Evolutionary conservation across 1,140 invertebrate genomes (phyloP), one percentile per base, ranked within the genome.

Genomic region (Saccostrea glomerata): DNA sequence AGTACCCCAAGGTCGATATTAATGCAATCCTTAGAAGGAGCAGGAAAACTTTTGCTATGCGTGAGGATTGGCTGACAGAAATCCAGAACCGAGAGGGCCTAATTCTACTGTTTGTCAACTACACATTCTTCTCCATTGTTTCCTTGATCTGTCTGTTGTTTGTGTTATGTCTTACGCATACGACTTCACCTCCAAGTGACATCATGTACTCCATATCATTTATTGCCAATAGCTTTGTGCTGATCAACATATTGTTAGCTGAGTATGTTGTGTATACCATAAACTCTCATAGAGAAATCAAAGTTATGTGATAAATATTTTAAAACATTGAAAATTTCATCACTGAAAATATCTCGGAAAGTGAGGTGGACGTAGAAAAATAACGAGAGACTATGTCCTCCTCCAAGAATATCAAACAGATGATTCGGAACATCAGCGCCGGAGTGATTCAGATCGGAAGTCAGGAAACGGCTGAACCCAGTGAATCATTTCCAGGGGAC

Each of bases 201-300:
- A 86, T 91, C 15, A 82, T 92, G 77, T 90, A 90, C 20, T 93
- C 92, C 5, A 82, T 93, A 54, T 90, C 91, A 54, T 87, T 93
- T 20, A 88, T 94, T 83, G 92, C 92, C 15, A 87, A 89, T 20
- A 92, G 91, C 86, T 94, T 93, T 87, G 87, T 94, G 13, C 88
- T 94, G 40, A 87, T 92, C 60, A 93, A 93, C 66, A 88, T 94
- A 7, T 83, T 93, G 13, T 89, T 94, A 13, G 93, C 93, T 23
- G 92, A 93, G 84, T 93, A 93, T 86, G 87, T 94, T n/a, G 93
- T 94, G 30, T 91, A 91, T 82, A 89, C 91, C 5, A 92, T 94
- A 60, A 85, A 92, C 58, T 89, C 92, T 12, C 90, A 92, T 60
- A 91, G 86, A 30, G 93, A 93, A 84, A 84, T 92, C 4, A 91